Evolutionary conservation across 2,888 invertebrate genomes (phyloP), one percentile per base, ranked within the genome.

Genomic region (Cordilura impudica): DNA sequence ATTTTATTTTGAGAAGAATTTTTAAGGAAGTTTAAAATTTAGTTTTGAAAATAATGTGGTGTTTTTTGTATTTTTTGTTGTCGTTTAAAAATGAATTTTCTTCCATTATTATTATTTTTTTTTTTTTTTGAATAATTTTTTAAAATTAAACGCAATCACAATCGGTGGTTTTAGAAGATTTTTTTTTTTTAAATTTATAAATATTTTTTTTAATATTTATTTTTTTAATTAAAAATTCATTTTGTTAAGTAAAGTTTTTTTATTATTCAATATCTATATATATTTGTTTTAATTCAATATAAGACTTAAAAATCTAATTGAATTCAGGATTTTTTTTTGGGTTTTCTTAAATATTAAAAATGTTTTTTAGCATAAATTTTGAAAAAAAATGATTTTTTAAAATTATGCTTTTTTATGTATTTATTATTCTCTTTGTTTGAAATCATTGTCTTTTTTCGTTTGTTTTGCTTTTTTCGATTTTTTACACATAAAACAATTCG

Each of bases 131-230:
- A 54, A 70, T 51, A 47, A 49, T 61, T 58, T 26, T 54, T 75
- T 81, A 72, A 81, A 83, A 82, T 88, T 86, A 88, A 88, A 89
- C 88, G 89, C 88, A 89, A 89, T 89, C 89, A 89, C 88, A 89
- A 88, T 89, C 89, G 89, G 89, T 89, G 89, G 89, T 89, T 75
- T 88, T 89, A 81, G 71, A 79, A 81, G 82, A 82, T 82, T 80
- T 80, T 74, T 76, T 72, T 78, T 35, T 84, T 83, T 83, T 78
- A 82, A 82, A 81, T 84, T 81, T 82, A 82, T 82, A 83, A 72
- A 71, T 66, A 78, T 78, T 81, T 78, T 78, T 82, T 82, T 47
- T 58, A 56, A 58, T 67, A 26, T 66, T 60, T 69, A 51, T 71
- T 73, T 70, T 61, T 80, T 56, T 78, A 71, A 63, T 80, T 81